Evolutionary conservation across 2,113 vertebrate species (phyloP).

Genomic region (Otis tarda): DNA sequence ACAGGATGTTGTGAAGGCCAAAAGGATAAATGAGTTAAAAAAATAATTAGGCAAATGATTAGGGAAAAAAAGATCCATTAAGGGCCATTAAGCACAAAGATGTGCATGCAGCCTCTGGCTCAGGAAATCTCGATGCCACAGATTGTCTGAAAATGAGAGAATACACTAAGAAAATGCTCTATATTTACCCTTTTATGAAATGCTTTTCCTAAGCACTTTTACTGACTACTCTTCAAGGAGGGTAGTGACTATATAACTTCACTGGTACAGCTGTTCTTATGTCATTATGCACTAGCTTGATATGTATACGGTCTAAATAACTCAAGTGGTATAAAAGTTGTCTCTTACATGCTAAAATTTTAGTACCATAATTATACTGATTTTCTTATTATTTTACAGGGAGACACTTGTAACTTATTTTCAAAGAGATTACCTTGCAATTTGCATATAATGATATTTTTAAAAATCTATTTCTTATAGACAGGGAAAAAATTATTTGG

Average conservation of each 20-base stretch:
- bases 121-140: constrained; percentile 15
- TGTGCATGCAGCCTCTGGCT: constrained; percentile 42
- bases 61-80: constrained; percentile 47
- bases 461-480: background rate
- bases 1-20: constrained; percentile 61
- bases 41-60: constrained; percentile 67
- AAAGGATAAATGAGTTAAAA: constrained; percentile 65
- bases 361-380: background rate
- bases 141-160: constrained; percentile 19
- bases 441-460: background rate
- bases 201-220: background rate
- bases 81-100: constrained; percentile 54
- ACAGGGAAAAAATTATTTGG: background rate
- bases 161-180: background rate
- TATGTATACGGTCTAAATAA: background rate
- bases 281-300: background rate
- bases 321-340: background rate
- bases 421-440: constrained; percentile 1
- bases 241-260: background rate
- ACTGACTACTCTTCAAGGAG: background rate
- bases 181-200: constrained; percentile 2
- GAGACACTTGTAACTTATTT: background rate
- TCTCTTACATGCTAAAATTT: background rate
- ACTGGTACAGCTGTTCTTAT: background rate
- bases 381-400: background rate